Evolutionary conservation across 2,797 vertebrate species (phyloP).

Genomic region (Tauraco hartlaubi): DNA sequence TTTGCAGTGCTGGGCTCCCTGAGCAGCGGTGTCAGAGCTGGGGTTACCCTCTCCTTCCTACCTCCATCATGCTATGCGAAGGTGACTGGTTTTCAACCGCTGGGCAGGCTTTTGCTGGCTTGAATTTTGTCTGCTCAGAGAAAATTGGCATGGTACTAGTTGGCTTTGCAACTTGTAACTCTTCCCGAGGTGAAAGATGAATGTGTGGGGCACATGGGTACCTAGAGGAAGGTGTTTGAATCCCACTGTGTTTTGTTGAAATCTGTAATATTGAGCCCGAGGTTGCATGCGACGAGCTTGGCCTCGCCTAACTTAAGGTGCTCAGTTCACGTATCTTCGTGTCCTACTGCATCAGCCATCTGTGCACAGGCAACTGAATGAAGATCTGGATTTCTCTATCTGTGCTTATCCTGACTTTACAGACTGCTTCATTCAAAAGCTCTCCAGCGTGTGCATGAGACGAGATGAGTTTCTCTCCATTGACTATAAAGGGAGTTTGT

Average conservation of each 20-base stretch:
- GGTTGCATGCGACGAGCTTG: neutral
- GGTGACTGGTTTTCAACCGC: neutral
- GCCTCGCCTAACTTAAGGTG: neutral
- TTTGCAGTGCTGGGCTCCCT: neutral
- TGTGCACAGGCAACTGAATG: neutral
- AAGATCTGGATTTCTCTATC: neutral
- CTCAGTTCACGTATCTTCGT: neutral
- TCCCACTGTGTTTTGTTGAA: neutral
- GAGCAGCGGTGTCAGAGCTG: accelerated
- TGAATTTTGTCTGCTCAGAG: neutral
- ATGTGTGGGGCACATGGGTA: neutral
- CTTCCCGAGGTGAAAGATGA: neutral
- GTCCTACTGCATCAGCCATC: neutral
- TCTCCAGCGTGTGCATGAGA: neutral
- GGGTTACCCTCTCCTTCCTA: neutral
- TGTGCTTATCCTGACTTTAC: neutral
- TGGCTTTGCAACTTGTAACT: neutral
- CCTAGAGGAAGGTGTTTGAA: neutral
- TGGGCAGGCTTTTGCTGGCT: neutral
- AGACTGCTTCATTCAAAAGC: neutral
- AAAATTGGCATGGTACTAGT: accelerated
- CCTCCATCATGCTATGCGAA: accelerated
- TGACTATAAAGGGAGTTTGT: neutral
- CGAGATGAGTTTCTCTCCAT: neutral
- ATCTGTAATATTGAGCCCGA: neutral